A percentile compares a stretch with the other conserved stretches of the same genome.
Evolutionary conservation across 2,797 vertebrate genomes (phyloP).

Genomic region (Erethizon dorsatum): DNA sequence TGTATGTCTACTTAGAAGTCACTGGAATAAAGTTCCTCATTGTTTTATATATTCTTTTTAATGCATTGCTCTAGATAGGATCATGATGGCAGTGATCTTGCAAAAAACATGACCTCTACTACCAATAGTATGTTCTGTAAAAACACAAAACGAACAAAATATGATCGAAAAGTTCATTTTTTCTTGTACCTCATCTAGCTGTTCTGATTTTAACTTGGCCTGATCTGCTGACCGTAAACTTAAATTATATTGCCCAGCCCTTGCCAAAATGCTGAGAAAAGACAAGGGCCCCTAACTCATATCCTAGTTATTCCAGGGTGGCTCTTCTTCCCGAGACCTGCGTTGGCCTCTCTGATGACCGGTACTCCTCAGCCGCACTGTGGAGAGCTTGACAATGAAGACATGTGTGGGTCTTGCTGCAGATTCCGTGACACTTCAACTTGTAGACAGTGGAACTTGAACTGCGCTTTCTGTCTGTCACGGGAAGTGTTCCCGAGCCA

Average conservation of each 20-base stretch:
- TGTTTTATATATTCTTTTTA: background rate
- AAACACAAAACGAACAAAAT: background rate
- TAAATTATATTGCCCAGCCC: background rate
- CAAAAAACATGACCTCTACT: conserved; percentile 17
- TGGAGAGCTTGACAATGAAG: background rate
- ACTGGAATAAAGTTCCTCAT: conserved; percentile 28
- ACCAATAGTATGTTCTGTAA: background rate
- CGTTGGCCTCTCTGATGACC: background rate
- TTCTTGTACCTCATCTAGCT: background rate
- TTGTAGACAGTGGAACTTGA: background rate
- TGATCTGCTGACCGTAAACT: background rate
- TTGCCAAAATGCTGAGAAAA: background rate
- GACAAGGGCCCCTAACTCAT: background rate
- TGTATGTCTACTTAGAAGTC: conserved; percentile 33
- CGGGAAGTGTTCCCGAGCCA: background rate
- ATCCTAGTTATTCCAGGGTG: background rate
- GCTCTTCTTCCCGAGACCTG: background rate
- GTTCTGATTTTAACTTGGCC: background rate
- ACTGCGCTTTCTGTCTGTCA: background rate
- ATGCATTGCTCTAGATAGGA: background rate
- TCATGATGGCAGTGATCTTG: conserved; percentile 48
- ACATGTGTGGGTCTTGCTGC: background rate
- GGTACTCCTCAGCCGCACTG: background rate
- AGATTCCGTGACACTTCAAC: background rate
- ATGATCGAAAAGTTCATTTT: background rate